phyloP scores from a whole-genome alignment of 1,140 invertebrate genomes.

The Goniozus legneri region DNA sequence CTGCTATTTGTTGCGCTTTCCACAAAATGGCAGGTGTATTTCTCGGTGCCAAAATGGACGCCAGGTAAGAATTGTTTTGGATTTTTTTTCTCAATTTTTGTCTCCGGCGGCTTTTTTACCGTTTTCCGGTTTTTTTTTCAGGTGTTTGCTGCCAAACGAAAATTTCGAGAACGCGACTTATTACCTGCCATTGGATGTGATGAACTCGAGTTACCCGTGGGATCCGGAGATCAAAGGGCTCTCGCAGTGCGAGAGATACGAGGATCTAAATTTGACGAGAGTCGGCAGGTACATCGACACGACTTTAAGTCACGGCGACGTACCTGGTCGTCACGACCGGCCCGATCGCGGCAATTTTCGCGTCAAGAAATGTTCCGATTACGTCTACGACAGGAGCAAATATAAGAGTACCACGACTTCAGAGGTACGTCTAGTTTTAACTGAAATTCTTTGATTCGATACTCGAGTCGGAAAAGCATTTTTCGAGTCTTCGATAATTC shows the following conservation, averaged over 20 bases:
- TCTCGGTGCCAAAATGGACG: slow-evolving; percentile 62
- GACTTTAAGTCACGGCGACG: too few species aligned
- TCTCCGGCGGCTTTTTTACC: background rate
- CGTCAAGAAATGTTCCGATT: slow-evolving; percentile 51
- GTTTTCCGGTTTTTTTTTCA: slow-evolving; percentile 30
- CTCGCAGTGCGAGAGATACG: slow-evolving; percentile 54
- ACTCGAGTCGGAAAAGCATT: slow-evolving; percentile 4
- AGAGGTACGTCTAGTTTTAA: slow-evolving; percentile 60
- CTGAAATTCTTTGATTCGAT: too few species aligned
- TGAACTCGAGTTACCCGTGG: slow-evolving; percentile 58
- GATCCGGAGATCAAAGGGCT: slow-evolving; percentile 46
- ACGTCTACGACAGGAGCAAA: slow-evolving; percentile 60
- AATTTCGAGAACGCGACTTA: slow-evolving; percentile 53
- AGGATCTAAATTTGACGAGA: slow-evolving; percentile 28
- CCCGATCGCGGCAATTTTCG: background rate
- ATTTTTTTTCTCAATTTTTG: background rate
- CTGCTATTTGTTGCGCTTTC: slow-evolving; percentile 70
- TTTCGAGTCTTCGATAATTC: background rate
- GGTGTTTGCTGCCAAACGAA: slow-evolving; percentile 63
- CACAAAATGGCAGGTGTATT: slow-evolving; percentile 76
- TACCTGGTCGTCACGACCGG: too few species aligned
- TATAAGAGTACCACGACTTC: slow-evolving; percentile 64
- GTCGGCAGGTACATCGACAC: slow-evolving; percentile 16
- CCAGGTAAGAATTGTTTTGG: slow-evolving; percentile 50
- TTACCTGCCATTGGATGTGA: slow-evolving; percentile 41